Evolutionary conservation across 2,888 invertebrate genomes (phyloP), one percentile per base, ranked within the genome.

Genomic region (Drosophila lutescens): DNA sequence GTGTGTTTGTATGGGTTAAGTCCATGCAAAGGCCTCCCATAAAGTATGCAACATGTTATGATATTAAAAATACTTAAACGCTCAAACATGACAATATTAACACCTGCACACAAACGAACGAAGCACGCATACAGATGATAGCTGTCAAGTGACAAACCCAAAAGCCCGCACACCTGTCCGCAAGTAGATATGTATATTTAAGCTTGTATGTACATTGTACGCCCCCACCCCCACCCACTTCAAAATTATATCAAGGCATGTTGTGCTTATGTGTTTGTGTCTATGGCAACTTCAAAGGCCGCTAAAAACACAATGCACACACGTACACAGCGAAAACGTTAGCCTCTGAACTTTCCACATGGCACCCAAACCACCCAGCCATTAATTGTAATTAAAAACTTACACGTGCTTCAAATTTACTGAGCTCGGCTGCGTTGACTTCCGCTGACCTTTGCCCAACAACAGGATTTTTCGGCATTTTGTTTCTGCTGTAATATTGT

Each of bases 321-420:
- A 30, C 58, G 34, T 32, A 38, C 46, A 23, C 49, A 23, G 10
- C 10, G 15, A 53, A 9, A 46, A 12, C 46, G 63, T 49, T 15
- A 36, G 15, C 68, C 50, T 44, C 32, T n/a, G 26, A 38, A 38
- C 17, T 51, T n/a, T 8, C 8, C 4, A 43, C 12, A 43, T 12
- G 4, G n/a, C 43, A 12, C 17, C 53, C 41, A 32, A 15, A 5
- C 15, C 26, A 17, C 51, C 41, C 38, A 34, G 43, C 67, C 73
- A 76, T 76, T 77, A 75, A 75, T 80, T 87, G 79, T 85, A 83
- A 89, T 89, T 89, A 89, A 79, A 80, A 88, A 89, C 76, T 77
- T 83, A 81, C 86, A 83, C 70, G 79, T 79, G 77, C 69, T 67
- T 40, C 55, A 67, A 70, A 69, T 75, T 65, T 56, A 70, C 56